Conservation (phyloP, 92 coral and sea anemone species). For the Zoanthus sociatus region DNA sequence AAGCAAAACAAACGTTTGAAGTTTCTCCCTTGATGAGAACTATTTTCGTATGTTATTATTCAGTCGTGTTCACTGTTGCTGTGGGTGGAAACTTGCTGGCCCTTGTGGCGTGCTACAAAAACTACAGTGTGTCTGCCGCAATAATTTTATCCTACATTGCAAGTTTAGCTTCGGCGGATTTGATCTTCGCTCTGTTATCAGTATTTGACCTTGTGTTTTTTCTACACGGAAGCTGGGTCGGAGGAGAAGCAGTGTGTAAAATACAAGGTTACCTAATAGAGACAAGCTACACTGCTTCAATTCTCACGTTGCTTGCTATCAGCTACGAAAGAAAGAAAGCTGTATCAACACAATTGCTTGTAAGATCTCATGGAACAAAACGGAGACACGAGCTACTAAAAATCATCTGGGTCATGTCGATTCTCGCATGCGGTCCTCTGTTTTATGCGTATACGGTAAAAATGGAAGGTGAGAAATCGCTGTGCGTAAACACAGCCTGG, state of each 20-base stretch:
- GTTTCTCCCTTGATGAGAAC: constrained; percentile 35
- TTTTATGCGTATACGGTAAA: constrained; percentile 79
- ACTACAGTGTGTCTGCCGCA: constrained; percentile 63
- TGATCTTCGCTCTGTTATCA: constrained; percentile 78
- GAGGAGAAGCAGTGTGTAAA: constrained; percentile 72
- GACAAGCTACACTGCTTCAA: constrained; percentile 78
- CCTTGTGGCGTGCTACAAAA: constrained; percentile 80
- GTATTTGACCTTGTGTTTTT: constrained; percentile 76
- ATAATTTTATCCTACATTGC: constrained; percentile 82
- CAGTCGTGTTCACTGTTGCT: constrained; percentile 66
- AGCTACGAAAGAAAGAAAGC: constrained; percentile 81
- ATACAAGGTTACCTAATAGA: constrained; percentile 84
- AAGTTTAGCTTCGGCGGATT: constrained; percentile 79
- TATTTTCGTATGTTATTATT: constrained; percentile 48
- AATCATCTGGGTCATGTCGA: constrained; percentile 74
- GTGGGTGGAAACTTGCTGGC: constrained; percentile 80
- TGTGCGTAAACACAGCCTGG: constrained; percentile 83
- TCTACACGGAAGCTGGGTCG: constrained; percentile 75
- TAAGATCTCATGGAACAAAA: constrained; percentile 62
- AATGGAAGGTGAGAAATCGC: constrained; percentile 41
- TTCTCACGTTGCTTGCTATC: constrained; percentile 78
- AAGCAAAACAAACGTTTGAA: background rate
- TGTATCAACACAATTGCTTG: constrained; percentile 76
- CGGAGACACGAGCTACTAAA: constrained; percentile 52
- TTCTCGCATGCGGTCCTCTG: constrained; percentile 74